Evolutionary conservation across 1,140 invertebrate genomes (phyloP), one percentile per base, ranked within the genome.

Genomic region (Apis cerana): DNA sequence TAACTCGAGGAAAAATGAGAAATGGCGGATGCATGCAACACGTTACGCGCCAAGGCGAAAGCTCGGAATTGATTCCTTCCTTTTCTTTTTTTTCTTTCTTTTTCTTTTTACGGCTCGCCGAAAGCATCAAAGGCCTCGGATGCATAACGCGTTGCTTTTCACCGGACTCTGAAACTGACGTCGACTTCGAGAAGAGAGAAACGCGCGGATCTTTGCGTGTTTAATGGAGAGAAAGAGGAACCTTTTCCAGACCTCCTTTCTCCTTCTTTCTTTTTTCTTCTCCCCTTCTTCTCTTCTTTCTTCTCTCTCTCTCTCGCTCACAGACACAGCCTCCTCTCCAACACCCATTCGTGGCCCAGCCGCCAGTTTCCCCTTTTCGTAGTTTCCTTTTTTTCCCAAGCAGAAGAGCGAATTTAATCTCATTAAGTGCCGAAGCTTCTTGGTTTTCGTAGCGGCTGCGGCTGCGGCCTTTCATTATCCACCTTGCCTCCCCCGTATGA

Each of bases 371-470:
- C 56, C 61, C 65, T 78, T 88, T 70, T 56, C 71, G 56, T 75
- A 59, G 61, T 50, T 74, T 75, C 50, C 33, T 81, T 80, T 81
- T 83, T 88, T 70, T 70, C 33, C 33, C 33, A 7, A 65, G 72
- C 64, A 76, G 27, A 50, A 65, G 77, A 68, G 80, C 72, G 75
- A 88, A 88, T 89, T 89, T 89, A 89, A 89, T 89, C 86, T 89
- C 86, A 89, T 89, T 88, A 89, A 89, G 87, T 88, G 87, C 84
- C 86, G 86, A 88, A 88, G 83, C 86, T 85, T 80, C 62, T 78
- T 70, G 84, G 80, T 86, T 88, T 78, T 79, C 77, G 80, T 72
- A 72, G 68, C 64, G 64, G 62, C 61, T 65, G 71, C 43, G 71
- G 67, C 58, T 54, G 27, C 21, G 61, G 80, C 75, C 83, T 88